Evolutionary conservation across 1,140 invertebrate genomes (phyloP), one percentile per base, ranked within the genome.

Genomic region (Diorhabda sublineata): DNA sequence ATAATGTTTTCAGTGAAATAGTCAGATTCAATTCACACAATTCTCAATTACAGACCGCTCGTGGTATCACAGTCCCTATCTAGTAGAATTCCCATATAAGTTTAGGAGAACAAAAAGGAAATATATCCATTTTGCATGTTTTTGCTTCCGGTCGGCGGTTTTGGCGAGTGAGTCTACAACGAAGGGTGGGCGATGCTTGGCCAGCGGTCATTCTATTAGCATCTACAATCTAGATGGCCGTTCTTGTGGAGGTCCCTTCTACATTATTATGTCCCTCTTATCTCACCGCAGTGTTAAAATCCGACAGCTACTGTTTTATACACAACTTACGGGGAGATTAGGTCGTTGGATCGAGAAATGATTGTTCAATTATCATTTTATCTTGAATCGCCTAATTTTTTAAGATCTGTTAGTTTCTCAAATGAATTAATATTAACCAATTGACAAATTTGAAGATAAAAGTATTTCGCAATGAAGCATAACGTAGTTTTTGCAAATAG

Each of bases 191-290:
- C 74, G 70, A 74, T 69, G 70, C 69, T 70, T 70, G 74, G 77
- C 71, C 74, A 75, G 69, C 71, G 78, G 78, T 79, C 79, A 81
- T 81, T 81, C 78, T 81, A 81, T 81, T 81, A 81, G 76, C 79
- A 81, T 81, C 76, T 79, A 79, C 74, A 80, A 81, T 81, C 79
- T 80, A 81, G 78, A 81, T 80, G 75, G 74, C 73, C 74, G 76
- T 80, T 79, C 77, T 80, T 78, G 78, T 73, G 58, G 73, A 66
- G 69, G 74, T 76, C 74, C 74, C 74, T 71, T 77, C 75, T 70
- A 70, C 75, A 77, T 76, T 77, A 79, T 79, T 78, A 79, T 77
- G 76, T 76, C 52, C 61, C 59, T 56, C 44, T 67, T 67, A 67
- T 67, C 65, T 60, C 57, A 60, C 58, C 58, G 58, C 65, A 60